A percentile compares a stretch with the other conserved stretches of the same genome.
phyloP scores from a whole-genome alignment of 2,888 invertebrate species.

The Apeira syringaria region DNA sequence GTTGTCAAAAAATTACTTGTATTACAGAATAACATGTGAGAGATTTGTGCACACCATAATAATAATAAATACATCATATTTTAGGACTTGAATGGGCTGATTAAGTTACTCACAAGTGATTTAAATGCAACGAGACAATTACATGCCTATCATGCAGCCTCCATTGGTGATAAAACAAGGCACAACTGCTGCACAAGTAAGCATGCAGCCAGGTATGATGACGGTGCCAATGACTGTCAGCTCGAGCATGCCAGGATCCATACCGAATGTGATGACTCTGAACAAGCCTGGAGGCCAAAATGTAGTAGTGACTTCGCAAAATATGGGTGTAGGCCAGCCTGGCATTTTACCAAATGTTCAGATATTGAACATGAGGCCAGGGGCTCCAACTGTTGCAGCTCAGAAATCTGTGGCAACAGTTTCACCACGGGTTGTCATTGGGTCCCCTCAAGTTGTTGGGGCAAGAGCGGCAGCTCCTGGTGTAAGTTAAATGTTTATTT shows the following conservation, averaged over 20 bases:
- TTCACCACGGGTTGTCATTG: constrained; percentile 92
- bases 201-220: constrained; percentile 82
- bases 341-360: constrained; percentile 90
- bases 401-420: constrained; percentile 91
- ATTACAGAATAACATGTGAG: too few relatives aligned
- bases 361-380: constrained; percentile 93
- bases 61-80: too few relatives aligned
- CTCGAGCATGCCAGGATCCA: constrained; percentile 82
- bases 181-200: constrained; percentile 56
- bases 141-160: constrained; percentile 64
- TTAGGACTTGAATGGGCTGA: too few relatives aligned
- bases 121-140: too few relatives aligned
- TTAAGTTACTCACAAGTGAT: too few relatives aligned
- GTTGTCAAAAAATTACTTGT: too few relatives aligned
- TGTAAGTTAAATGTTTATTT: constrained; percentile 73
- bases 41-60: too few relatives aligned
- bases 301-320: constrained; percentile 83
- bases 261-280: constrained; percentile 86
- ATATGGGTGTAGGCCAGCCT: constrained; percentile 85
- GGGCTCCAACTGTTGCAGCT: constrained; percentile 85
- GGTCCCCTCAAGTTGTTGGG: constrained; percentile 91
- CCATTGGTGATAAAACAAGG: constrained; percentile 77
- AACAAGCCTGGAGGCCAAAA: constrained; percentile 83
- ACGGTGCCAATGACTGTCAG: constrained; percentile 86
- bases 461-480: constrained; percentile 91